These are phyloP conservation scores for Varanus salvator DNA, from an alignment of 2,113 vertebrate species.

Conservation along the genomic window DNA sequence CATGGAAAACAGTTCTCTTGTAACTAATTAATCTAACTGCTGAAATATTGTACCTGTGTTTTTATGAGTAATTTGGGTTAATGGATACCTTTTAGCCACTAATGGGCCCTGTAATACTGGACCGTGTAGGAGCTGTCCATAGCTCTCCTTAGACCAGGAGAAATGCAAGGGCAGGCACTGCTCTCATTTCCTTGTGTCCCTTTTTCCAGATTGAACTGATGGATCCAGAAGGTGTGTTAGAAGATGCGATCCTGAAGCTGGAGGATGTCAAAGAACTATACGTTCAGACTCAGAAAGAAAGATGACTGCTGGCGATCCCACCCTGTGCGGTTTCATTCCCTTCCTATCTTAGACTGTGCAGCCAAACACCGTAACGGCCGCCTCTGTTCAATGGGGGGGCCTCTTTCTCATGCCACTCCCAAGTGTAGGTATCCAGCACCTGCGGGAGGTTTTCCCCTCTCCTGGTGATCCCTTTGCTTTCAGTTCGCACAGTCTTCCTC, in stretches of 20 bases:
- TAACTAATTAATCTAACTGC: no score
- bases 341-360: background rate
- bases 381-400: background rate
- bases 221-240: constrained; percentile 79
- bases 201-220: constrained; percentile 80
- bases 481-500: background rate
- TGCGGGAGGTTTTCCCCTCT: background rate
- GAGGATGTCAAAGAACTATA: constrained; percentile 29
- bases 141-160: background rate
- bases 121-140: background rate
- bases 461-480: background rate
- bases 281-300: background rate
- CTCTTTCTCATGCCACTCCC: background rate
- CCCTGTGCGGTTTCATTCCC: background rate
- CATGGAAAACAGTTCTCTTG: no score
- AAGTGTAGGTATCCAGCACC: background rate
- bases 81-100: no score
- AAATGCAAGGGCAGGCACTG: background rate
- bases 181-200: background rate
- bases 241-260: constrained; percentile 67
- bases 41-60: no score
- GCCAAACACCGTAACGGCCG: no score
- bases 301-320: rapidly evolving
- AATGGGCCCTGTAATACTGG: background rate
- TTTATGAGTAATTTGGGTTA: no score